These are phyloP conservation scores for Diacarnus erythraeanus DNA, from an alignment of 37 sponge, comb jelly and placozoan genomes.

Conservation along the genomic window DNA sequence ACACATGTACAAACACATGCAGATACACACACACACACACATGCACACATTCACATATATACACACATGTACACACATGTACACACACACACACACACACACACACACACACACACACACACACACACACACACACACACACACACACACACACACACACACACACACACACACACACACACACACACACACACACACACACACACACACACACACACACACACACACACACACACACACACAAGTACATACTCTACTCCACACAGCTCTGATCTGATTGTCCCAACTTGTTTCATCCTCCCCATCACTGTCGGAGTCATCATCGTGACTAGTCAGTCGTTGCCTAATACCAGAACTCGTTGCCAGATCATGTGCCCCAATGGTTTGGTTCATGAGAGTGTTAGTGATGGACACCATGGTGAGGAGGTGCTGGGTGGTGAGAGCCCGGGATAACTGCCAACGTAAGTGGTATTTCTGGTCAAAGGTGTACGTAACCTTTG, in stretches of 20 bases:
- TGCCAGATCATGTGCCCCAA: slow-evolving; percentile 67
- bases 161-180: too few relatives aligned
- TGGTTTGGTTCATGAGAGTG: slow-evolving; percentile 85
- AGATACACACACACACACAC: too few relatives aligned
- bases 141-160: too few relatives aligned
- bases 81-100: too few relatives aligned
- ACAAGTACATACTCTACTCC: slow-evolving; percentile 78
- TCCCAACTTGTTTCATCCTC: slow-evolving; percentile 42
- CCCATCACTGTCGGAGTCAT: slow-evolving; percentile 41
- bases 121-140: too few relatives aligned
- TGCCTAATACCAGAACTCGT: slow-evolving; percentile 12
- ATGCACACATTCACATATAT: too few relatives aligned
- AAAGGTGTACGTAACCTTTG: slow-evolving; percentile 1
- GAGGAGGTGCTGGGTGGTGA: slow-evolving; percentile 90
- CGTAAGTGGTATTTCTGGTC: slow-evolving; percentile 61
- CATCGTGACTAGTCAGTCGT: background rate
- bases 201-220: background rate
- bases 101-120: too few relatives aligned
- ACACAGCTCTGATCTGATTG: slow-evolving; percentile 78
- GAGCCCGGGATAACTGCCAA: slow-evolving; percentile 81
- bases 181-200: too few relatives aligned
- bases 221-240: background rate
- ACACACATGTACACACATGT: too few relatives aligned
- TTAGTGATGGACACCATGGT: slow-evolving; percentile 86
- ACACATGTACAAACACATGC: too few relatives aligned